These are phyloP conservation scores for Drosophila ironensis DNA, from an alignment of 1,140 invertebrate species.

Conservation along the genomic window DNA sequence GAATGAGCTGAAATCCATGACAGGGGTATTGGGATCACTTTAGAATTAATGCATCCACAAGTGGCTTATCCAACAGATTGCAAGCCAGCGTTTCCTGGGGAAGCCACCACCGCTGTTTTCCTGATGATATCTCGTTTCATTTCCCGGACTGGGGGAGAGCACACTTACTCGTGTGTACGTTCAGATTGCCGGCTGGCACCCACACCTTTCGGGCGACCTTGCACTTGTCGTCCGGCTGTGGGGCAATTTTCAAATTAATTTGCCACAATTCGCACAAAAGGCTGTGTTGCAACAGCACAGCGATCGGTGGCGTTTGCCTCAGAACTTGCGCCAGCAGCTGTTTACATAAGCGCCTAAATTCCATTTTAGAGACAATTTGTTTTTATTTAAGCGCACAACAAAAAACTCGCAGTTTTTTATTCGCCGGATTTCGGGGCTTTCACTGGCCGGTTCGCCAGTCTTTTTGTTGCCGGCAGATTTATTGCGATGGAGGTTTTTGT, in stretches of 20 bases:
- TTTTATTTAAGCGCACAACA: conserved; percentile 35
- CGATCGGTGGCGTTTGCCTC: conserved; percentile 32
- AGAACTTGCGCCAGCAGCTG: conserved; percentile 4
- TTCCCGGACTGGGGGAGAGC: not conserved
- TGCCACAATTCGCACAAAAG: conserved; percentile 11
- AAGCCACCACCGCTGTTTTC: not conserved
- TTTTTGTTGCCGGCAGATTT: conserved; percentile 33
- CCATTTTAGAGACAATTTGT: conserved; percentile 42
- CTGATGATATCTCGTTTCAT: not conserved
- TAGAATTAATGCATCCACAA: conserved; percentile 9
- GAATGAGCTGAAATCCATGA: no score
- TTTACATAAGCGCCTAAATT: conserved; percentile 23
- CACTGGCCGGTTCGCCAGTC: not conserved
- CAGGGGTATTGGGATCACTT: no score
- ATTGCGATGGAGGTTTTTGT: conserved; percentile 30
- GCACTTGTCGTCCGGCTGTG: conserved; percentile 6
- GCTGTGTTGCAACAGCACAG: not conserved
- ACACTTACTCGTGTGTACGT: not conserved
- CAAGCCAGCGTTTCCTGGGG: not conserved
- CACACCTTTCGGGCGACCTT: conserved; percentile 13
- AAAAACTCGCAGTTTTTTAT: not conserved
- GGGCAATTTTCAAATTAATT: conserved; percentile 28
- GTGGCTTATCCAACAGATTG: not conserved
- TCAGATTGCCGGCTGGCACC: not conserved
- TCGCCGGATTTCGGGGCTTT: not conserved